Percentiles rank a stretch among this genome's conserved stretches.
Conservation (phyloP, 1,140 invertebrate genomes). For the Oreohelix idahoensis region DNA sequence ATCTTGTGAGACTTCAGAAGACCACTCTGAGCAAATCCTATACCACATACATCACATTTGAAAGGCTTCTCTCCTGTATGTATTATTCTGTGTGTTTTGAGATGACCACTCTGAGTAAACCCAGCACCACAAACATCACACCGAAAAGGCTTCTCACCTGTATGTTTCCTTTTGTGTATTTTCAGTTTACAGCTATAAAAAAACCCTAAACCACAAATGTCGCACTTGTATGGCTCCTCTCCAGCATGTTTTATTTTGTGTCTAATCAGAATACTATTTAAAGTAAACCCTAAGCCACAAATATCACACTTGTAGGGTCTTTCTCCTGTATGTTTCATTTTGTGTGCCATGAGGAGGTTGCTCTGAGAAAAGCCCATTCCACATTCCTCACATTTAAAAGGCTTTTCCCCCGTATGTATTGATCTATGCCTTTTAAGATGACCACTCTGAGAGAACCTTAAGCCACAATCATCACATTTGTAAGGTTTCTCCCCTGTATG, state of each 20-base stretch:
- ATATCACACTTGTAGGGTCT: constrained; percentile 43
- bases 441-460: constrained; percentile 13
- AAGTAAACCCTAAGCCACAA: constrained; percentile 42
- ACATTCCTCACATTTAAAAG: constrained; percentile 45
- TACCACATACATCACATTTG: constrained; percentile 12
- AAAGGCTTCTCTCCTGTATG: constrained; percentile 26
- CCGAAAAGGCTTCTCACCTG: neutral
- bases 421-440: constrained; percentile 18
- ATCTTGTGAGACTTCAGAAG: neutral
- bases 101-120: neutral
- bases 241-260: constrained; percentile 89
- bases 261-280: constrained; percentile 21
- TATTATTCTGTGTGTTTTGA: constrained; percentile 3
- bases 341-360: constrained; percentile 34
- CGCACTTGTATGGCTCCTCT: constrained; percentile 94
- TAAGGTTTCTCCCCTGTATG: constrained; percentile 48
- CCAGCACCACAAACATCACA: constrained; percentile 6
- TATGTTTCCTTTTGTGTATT: neutral
- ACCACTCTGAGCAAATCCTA: neutral
- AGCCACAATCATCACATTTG: constrained; percentile 49
- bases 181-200: neutral
- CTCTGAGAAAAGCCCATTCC: constrained; percentile 36
- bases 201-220: constrained; percentile 77
- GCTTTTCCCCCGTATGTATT: constrained; percentile 38
- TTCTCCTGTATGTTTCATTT: constrained; percentile 35